Evolutionary conservation across 2,113 vertebrate genomes (phyloP).

Genomic region (Sarotherodon lohbergeri): DNA sequence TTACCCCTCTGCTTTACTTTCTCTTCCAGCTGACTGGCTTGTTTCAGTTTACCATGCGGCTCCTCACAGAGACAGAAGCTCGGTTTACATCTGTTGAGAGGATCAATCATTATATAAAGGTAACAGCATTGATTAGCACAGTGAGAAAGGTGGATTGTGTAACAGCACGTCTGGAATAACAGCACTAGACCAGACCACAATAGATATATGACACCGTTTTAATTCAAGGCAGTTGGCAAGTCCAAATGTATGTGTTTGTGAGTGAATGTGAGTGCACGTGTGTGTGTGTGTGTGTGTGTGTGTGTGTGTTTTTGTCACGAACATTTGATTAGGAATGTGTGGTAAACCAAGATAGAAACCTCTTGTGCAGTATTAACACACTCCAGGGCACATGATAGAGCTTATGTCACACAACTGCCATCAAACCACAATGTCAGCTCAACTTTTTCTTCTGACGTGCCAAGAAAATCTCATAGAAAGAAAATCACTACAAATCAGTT

Average conservation of each 20-base stretch:
- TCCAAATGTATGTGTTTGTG: not conserved
- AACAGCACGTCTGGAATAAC: not conserved
- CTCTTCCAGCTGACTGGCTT: slow-evolving; percentile 73
- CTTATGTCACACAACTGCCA: slow-evolving; percentile 21
- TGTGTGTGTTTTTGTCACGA: not conserved
- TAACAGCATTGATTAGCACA: slow-evolving; percentile 26
- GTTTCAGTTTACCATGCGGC: slow-evolving; percentile 79
- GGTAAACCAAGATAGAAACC: slow-evolving; percentile 12
- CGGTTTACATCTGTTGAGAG: slow-evolving; percentile 83
- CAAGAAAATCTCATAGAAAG: slow-evolving; percentile 2
- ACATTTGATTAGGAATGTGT: not conserved
- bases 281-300: not conserved
- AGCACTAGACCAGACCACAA: not conserved
- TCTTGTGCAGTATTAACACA: slow-evolving; percentile 4
- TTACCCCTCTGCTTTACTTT: not conserved
- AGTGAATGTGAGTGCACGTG: not conserved
- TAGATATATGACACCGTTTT: not conserved
- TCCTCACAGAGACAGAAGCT: slow-evolving; percentile 78
- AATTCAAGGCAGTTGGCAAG: not conserved
- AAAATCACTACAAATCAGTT: slow-evolving; percentile 22
- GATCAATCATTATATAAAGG: slow-evolving; percentile 81
- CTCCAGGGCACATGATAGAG: slow-evolving; percentile 16
- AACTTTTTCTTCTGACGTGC: not conserved
- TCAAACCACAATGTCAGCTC: slow-evolving; percentile 25
- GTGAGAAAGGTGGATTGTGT: not conserved